phyloP scores from a whole-genome alignment of 2,113 vertebrate genomes.

The Chinchilla lanigera region DNA sequence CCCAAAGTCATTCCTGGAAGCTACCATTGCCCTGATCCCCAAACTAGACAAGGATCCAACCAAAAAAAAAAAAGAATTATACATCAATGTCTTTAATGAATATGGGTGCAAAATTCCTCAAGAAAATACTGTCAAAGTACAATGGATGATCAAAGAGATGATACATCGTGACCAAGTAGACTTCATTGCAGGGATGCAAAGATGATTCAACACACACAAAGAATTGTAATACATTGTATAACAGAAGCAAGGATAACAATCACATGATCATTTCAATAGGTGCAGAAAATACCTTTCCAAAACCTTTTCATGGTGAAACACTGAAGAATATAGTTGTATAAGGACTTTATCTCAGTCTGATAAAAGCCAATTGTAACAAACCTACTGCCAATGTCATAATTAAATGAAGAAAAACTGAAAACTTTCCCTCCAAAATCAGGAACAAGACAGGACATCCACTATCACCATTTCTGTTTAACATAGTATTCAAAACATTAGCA shows the following conservation, averaged over 20 bases:
- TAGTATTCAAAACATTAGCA: neutral
- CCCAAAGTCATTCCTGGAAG: neutral
- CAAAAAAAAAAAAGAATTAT: neutral
- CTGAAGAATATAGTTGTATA: neutral
- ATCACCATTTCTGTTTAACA: neutral
- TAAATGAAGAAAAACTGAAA: neutral
- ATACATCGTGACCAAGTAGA: neutral
- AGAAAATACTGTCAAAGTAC: neutral
- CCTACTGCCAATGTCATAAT: neutral
- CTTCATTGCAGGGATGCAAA: neutral
- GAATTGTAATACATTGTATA: neutral
- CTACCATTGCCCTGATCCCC: neutral
- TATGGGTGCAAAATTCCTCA: neutral
- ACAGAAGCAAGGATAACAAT: neutral
- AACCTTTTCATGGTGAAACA: neutral
- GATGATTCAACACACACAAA: neutral
- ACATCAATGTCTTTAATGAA: neutral
- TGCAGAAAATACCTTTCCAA: too few species aligned
- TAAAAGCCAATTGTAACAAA: neutral
- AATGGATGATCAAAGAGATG: neutral
- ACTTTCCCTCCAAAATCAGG: neutral
- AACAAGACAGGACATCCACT: neutral
- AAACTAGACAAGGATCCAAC: neutral
- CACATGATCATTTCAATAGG: neutral
- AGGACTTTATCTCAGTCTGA: neutral